Percentiles rank a stretch among this genome's conserved stretches.
Conservation (phyloP, 2,797 vertebrate species). For the Danio kyathit region DNA sequence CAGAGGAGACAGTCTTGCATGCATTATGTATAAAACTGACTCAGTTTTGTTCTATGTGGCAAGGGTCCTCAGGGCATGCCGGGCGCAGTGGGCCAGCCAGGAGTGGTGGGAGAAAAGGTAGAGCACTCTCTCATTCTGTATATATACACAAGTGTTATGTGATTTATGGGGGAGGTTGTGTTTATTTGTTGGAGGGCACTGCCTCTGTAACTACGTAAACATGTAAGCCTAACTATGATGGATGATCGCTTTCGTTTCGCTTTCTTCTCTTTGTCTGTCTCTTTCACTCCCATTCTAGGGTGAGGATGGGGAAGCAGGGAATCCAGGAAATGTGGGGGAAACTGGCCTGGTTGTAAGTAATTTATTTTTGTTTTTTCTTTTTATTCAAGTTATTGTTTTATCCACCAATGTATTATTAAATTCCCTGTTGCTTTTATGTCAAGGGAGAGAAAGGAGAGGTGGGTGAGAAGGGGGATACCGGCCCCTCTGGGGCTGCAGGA, state of each 20-base stretch:
- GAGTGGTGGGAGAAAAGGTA: constrained; percentile 91
- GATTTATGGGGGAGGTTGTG: neutral
- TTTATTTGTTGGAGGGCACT: constrained; percentile 24
- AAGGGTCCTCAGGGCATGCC: constrained; percentile 83
- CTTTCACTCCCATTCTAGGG: constrained; percentile 76
- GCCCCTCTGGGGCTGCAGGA: constrained; percentile 86
- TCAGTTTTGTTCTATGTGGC: constrained; percentile 55
- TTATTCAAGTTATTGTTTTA: neutral
- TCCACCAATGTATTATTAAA: constrained; percentile 6
- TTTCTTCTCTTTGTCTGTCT: constrained; percentile 37
- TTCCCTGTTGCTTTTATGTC: neutral
- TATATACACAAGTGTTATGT: constrained; percentile 1
- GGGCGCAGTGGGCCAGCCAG: constrained; percentile 89
- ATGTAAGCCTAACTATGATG: constrained; percentile 26
- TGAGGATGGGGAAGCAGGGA: constrained; percentile 88
- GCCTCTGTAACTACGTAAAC: constrained; percentile 16
- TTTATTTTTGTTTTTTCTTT: constrained; percentile 10
- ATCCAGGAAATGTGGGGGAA: constrained; percentile 83
- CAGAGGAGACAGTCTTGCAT: constrained; percentile 7
- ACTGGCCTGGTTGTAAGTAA: constrained; percentile 83
- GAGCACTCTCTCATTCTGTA: constrained; percentile 50
- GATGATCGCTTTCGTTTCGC: constrained; percentile 9
- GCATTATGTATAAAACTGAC: constrained; percentile 48
- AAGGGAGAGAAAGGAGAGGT: constrained; percentile 88
- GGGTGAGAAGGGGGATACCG: constrained; percentile 91